Base-by-base conservation (phyloP, 2,113 vertebrate genomes). In the Mionectes macconnelli region DNA sequence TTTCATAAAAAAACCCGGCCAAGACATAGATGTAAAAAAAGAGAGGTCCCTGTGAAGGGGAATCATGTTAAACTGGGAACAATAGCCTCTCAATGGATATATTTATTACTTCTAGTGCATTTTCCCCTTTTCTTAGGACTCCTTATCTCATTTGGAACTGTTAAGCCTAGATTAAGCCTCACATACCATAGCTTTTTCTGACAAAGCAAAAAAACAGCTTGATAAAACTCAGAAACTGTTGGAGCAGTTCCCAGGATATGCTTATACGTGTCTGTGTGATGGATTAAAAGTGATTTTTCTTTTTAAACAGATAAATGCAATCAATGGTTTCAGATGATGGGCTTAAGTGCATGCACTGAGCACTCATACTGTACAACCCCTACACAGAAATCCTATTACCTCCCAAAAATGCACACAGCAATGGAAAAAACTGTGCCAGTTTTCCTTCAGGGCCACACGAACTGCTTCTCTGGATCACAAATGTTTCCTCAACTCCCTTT, bases 231-330 rank as follows among this genome's bases (percentile, higher is more conserved):
- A 89, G 89, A 83, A 96, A 85, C 77, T 60, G 82, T 10, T 97
- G 97, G 97, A 97, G 59, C 68, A 19, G 67, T 87, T 97, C 96
- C 97, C 97, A 93, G 93, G 86, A 93, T 94, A 67, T 52, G 91
- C 95, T 97, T 97, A 90, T 79, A 91, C 81, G 70, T 35, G 89
- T 89, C 96, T 81, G 75, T 5, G 6, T 94, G 96, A 95, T 4
- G 68, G 94, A 97, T 97, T 94, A 96, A 93, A 95, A 87, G 79
- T 7, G 14, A 97, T 97, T 95, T 96, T 95, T 94, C 91, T 96
- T 95, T 94, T 95, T 87, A 93, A 97, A 96, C 68, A 97, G 89
- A 85, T 93, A 96, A 97, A 88, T 68, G 64, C 83, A 96, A 95
- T 96, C 95, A 95, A 85, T 80, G 79, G 55, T 60, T 92, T 78